Conservation (phyloP, 1,140 invertebrate genomes). For the Papilio dardanus region DNA sequence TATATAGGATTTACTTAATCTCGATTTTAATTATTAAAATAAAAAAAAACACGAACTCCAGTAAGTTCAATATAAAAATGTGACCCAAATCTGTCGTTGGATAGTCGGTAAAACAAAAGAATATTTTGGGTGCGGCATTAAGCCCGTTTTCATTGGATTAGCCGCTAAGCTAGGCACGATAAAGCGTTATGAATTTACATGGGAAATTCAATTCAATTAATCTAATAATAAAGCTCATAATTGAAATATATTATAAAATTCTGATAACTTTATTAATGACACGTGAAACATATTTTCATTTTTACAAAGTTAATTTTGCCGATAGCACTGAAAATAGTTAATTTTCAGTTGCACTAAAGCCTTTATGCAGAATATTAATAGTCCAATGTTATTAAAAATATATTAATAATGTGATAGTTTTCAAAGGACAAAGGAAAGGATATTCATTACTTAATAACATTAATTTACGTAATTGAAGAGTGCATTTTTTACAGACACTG, state of each 20-base stretch:
- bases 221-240: neutral
- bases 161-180: neutral
- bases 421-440: neutral
- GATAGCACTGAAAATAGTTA: too few species aligned
- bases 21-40: neutral
- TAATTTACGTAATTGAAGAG: neutral
- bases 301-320: too few species aligned
- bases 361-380: neutral
- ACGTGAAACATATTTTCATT: too few species aligned
- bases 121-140: slow-evolving; percentile 3
- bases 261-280: too few species aligned
- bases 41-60: neutral
- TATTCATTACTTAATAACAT: slow-evolving; percentile 17
- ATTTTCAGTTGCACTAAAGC: neutral
- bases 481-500: neutral
- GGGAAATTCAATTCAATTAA: neutral
- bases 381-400: neutral
- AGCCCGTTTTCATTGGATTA: slow-evolving; percentile 20
- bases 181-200: neutral
- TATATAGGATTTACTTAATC: neutral
- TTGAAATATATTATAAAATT: neutral
- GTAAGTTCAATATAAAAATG: neutral
- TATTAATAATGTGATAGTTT: neutral
- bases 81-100: slow-evolving; percentile 4
- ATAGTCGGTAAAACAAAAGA: slow-evolving; percentile 13